These are phyloP conservation scores for Odocoileus virginianus DNA, from an alignment of 2,113 vertebrate species.

Conservation along the genomic window DNA sequence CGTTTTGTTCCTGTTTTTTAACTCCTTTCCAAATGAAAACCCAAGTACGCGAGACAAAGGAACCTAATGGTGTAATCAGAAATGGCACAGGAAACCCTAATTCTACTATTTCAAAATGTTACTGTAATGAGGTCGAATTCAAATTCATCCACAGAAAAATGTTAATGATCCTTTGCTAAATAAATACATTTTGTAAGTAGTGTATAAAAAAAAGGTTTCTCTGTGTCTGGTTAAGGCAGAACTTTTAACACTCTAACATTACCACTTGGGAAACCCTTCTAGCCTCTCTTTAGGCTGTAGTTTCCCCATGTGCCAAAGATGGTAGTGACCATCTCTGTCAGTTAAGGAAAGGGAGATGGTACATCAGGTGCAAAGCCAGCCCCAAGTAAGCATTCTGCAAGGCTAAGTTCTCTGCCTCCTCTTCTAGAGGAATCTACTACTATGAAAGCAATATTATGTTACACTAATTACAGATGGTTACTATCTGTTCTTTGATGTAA, in stretches of 20 bases:
- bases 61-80: neutral
- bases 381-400: too few species aligned
- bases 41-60: neutral
- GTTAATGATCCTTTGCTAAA: neutral
- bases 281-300: neutral
- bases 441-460: neutral
- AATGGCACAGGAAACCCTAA: neutral
- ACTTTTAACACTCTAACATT: neutral
- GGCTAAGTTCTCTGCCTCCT: neutral
- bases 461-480: neutral
- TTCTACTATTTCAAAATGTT: neutral
- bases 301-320: neutral
- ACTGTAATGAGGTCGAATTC: neutral
- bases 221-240: neutral
- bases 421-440: neutral
- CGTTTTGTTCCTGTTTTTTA: neutral
- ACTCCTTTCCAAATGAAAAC: neutral
- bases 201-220: neutral
- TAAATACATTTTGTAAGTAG: neutral
- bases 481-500: neutral
- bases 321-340: neutral
- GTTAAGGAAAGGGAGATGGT: neutral
- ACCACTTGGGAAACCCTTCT: neutral
- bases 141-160: neutral
- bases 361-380: accelerated